Base-by-base conservation (phyloP, 2,888 invertebrate species). In the Palloptera scutellata region DNA sequence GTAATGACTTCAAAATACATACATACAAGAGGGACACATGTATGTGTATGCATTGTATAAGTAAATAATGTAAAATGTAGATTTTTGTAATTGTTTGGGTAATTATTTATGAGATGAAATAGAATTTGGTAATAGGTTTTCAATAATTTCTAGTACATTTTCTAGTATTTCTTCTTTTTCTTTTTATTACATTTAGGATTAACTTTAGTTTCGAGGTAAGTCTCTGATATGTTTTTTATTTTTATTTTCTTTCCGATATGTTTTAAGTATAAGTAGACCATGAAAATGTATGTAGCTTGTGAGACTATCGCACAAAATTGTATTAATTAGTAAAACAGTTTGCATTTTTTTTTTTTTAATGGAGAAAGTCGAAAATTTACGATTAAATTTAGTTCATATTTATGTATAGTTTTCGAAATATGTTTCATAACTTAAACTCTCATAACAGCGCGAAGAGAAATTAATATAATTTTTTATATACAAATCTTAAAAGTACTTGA, bases 81-180 rank as follows among this genome's bases (percentile, higher is more conserved):
- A n/a, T 19, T 53, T 13, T 53, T 13, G 9, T 10, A 53, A 19
- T 53, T 53, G n/a, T 12, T 19, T 19, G 30, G 30, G 30, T 30
- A 30, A 30, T 30, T 30, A 30, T 30, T 30, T 48, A 15, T 60
- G 20, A 57, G 69, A 55, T 67, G 63, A 71, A 58, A 66, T 61
- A 58, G 66, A 67, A 59, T 69, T 45, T 58, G 66, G 72, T 74
- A 69, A 73, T 71, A 76, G 76, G 76, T 76, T 76, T 76, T 69
- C 74, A 76, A 74, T 74, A 73, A 73, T 76, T 72, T 69, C 74
- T 70, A 72, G 64, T 68, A 64, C 62, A 60, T 67, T 58, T 54
- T 63, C 61, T 68, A 61, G 70, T 71, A 48, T 67, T 66, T 57
- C 64, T 48, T 65, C 57, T 65, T 65, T 52, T 64, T 64, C 2